Evolutionary conservation across 2,888 invertebrate genomes (phyloP), one percentile per base, ranked within the genome.

Genomic region (Ashinkailepas kermadecensis): DNA sequence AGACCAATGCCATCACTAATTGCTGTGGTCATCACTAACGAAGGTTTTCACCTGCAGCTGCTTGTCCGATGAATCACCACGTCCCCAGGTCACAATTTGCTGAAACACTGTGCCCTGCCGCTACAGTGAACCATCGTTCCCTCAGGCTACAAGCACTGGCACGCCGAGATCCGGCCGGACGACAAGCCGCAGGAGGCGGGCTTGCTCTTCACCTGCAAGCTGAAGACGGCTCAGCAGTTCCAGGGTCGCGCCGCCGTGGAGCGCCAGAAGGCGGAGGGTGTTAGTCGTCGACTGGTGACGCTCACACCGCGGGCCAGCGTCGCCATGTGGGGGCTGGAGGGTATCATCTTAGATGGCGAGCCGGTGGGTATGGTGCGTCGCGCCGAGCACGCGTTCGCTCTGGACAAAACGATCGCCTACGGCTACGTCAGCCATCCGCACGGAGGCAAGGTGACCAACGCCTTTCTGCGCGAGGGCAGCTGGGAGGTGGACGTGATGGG

Each of bases 181-280:
- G 96, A 96, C 86, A 95, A 93, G 85, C 96, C 96, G 0, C 88
- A 96, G 4, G 96, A 96, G 89, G 94, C 95, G 0, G 93, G 93
- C 82, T 89, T 97, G 65, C 91, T 90, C 15, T 93, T 93, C 86
- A 90, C 93, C 0, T 96, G 96, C 87, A 91, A 95, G 83, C 85
- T 89, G 82, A 92, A 92, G 86, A 84, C 86, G 0, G 89, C 91
- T 78, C 94, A 93, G 0, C 90, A 92, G 18, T 96, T 95, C 87
- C 90, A 93, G 80, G 96, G 96, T 15, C 93, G 94, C 85, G 89
- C 90, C 78, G 89, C 90, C 0, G 91, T 96, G 0, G 92, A 93
- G 15, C 89, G 89, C 83, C 90, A 92, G 67, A 90, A 90, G 84
- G 86, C 88, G 39, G 89, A 91, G 83, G 95, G 95, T 21, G 88